These are phyloP conservation scores for Tipula lateralis DNA, from an alignment of 2,888 invertebrate genomes.

Conservation along the genomic window DNA sequence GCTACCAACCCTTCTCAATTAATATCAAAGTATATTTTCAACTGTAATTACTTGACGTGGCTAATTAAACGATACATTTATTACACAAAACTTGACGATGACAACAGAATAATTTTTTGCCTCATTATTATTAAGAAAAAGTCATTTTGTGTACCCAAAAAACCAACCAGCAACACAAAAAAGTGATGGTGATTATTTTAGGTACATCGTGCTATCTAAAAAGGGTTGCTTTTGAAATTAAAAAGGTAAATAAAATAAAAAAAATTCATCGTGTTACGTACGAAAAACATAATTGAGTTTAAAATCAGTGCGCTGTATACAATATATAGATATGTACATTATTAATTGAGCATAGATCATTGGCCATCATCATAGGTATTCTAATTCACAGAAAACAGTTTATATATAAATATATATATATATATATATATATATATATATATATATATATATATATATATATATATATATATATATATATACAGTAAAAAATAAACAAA, in stretches of 20 bases:
- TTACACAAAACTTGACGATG: slow-evolving; percentile 24
- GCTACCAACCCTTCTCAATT: slow-evolving; percentile 13
- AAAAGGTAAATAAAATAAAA: neutral
- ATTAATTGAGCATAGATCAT: slow-evolving; percentile 6
- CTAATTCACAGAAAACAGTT: too few species aligned
- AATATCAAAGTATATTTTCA: slow-evolving; percentile 24
- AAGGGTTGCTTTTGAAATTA: slow-evolving; percentile 7
- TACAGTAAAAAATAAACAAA: too few species aligned
- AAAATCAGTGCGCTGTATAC: neutral
- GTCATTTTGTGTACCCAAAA: slow-evolving; percentile 9
- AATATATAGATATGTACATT: neutral
- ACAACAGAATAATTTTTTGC: slow-evolving; percentile 19
- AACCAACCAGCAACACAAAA: neutral
- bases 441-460: neutral
- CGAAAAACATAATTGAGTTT: slow-evolving; percentile 20
- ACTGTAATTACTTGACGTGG: slow-evolving; percentile 24
- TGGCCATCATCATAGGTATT: neutral
- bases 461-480: neutral
- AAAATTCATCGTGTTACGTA: neutral
- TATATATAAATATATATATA: neutral
- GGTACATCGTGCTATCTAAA: neutral
- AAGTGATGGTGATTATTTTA: slow-evolving; percentile 19
- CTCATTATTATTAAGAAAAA: slow-evolving; percentile 24
- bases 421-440: neutral
- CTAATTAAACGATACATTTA: slow-evolving; percentile 24